Conservation (phyloP, 23 tunicate species). For the Corella eumyota region DNA sequence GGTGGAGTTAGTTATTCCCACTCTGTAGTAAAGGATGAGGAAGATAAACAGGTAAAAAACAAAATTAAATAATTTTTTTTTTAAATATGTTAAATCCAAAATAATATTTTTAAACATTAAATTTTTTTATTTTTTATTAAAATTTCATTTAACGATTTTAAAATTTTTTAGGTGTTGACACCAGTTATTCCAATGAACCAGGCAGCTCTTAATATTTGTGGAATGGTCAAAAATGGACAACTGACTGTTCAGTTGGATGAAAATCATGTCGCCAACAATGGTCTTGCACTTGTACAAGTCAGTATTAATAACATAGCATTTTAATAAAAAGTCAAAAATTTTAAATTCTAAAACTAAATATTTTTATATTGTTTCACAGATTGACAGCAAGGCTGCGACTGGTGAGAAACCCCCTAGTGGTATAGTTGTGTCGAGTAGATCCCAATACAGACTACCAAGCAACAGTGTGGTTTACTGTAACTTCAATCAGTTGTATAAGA, state of each 20-base stretch:
- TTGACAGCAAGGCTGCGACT: constrained; percentile 89
- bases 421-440: constrained; percentile 64
- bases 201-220: constrained; percentile 33
- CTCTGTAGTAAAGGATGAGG: constrained; percentile 52
- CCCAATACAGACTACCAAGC: constrained; percentile 81
- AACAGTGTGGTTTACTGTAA: constrained; percentile 92
- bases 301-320: background rate
- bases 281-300: constrained; percentile 91
- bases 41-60: constrained; percentile 35
- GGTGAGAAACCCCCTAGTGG: constrained; percentile 88
- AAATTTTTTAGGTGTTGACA: constrained; percentile 32
- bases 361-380: constrained; percentile 13
- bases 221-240: constrained; percentile 78
- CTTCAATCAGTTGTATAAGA: constrained; percentile 98
- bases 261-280: constrained; percentile 59
- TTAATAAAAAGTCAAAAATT: background rate
- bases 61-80: no score
- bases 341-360: background rate
- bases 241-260: constrained; percentile 68
- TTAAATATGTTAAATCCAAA: no score
- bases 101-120: no score
- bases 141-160: no score
- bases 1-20: constrained; percentile 31
- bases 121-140: no score
- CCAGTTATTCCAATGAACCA: constrained; percentile 71